Conservation (phyloP, 2,797 vertebrate genomes). For the Myoxocephalus aenaeus region DNA sequence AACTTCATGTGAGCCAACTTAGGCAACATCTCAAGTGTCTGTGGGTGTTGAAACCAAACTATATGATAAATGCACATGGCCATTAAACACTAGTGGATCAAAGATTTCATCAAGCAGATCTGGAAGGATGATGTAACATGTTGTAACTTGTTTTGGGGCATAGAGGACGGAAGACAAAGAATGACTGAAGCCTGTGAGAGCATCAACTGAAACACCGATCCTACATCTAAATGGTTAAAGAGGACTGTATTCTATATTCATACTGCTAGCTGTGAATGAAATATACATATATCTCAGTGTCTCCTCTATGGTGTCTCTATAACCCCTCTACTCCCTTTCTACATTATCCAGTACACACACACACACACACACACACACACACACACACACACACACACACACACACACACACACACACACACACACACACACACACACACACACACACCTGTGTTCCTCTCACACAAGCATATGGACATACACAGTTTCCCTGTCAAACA, state of each 20-base stretch:
- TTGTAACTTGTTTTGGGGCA: constrained; percentile 52
- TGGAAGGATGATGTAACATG: constrained; percentile 65
- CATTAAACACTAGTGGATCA: constrained; percentile 40
- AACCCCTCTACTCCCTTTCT: constrained; percentile 14
- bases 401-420: background rate
- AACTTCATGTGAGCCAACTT: constrained; percentile 1
- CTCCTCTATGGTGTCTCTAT: constrained; percentile 27
- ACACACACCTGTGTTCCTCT: constrained; percentile 21
- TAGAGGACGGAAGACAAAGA: constrained; percentile 34
- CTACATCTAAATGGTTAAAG: background rate
- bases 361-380: background rate
- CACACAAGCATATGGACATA: constrained; percentile 4
- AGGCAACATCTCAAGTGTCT: constrained; percentile 14
- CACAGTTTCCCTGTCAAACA: constrained; percentile 28
- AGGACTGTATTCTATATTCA: constrained; percentile 5
- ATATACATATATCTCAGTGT: constrained; percentile 8
- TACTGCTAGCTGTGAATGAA: constrained; percentile 18
- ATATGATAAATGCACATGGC: constrained; percentile 39
- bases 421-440: constrained; percentile 5
- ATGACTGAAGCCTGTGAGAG: constrained; percentile 14
- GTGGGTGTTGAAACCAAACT: constrained; percentile 22
- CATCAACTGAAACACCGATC: constrained; percentile 12
- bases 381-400: background rate
- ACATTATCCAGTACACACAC: constrained; percentile 11
- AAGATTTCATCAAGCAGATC: constrained; percentile 37